Conservation (phyloP, 2,113 vertebrate genomes). For the Colaptes auratus region DNA sequence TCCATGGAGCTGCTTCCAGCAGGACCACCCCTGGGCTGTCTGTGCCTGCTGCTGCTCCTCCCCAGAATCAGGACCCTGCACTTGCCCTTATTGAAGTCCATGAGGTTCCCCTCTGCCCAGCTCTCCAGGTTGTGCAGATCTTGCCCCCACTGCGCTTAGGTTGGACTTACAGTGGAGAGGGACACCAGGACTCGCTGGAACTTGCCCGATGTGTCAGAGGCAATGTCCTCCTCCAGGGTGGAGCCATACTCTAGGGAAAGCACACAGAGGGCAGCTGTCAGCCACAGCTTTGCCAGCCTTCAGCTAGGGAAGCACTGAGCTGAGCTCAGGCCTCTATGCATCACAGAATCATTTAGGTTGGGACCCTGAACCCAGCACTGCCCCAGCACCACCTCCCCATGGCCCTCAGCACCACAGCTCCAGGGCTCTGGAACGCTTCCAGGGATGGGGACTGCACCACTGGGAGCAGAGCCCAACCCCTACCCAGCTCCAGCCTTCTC, state of each 20-base stretch:
- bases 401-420: not conserved
- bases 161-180: conserved; percentile 83
- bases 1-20: too few relatives aligned
- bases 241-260: conserved; percentile 78
- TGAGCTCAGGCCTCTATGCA: not conserved
- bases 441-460: not conserved
- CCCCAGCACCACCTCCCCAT: not conserved
- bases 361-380: not conserved
- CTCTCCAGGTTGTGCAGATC: too few relatives aligned
- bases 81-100: too few relatives aligned
- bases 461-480: not conserved
- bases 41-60: too few relatives aligned
- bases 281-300: not conserved
- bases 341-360: not conserved
- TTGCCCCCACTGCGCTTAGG: rapidly evolving
- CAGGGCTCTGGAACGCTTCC: not conserved
- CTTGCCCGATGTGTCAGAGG: conserved; percentile 91
- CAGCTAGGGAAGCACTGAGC: not conserved
- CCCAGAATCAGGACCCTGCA: too few relatives aligned
- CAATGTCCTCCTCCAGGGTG: conserved; percentile 86
- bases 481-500: not conserved
- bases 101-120: too few relatives aligned
- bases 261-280: not conserved
- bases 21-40: too few relatives aligned
- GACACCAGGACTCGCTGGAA: conserved; percentile 94